Base-by-base conservation (phyloP, 2,113 vertebrate species). In the Tyrannus savana region DNA sequence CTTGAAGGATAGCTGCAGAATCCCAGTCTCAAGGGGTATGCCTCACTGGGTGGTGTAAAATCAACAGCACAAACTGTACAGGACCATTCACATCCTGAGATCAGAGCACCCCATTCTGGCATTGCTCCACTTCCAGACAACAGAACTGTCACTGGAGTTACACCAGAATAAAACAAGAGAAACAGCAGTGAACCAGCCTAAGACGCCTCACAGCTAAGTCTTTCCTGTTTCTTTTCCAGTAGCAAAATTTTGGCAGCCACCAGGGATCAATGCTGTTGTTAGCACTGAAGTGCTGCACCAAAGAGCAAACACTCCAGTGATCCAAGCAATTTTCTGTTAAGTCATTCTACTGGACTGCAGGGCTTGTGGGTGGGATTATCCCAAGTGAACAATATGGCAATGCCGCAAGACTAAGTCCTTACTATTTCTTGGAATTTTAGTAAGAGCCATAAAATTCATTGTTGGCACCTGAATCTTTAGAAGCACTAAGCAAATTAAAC, bases 391-490 rank as follows among this genome's bases (percentile, higher is more conserved):
- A 92, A 94, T 71, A 88, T 1, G 3, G 58, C 53, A 92, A 35
- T 86, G n/a, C 41, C 47, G 52, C 64, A 84, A 84, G 44, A 53
- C 35, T 42, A 72, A 95, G 72, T 93, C 72, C 35, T 87, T 50
- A 77, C 39, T 86, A 14, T 90, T 95, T 94, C 95, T 87, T 94
- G 88, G 90, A 94, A 95, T 95, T 94, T 93, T 72, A 90, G 73
- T 92, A 90, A 92, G 31, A 79, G 37, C 47, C 58, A 69, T 92
- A 90, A 93, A 93, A 84, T 90, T 79, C 7, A 3, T 49, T 88
- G 53, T 81, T 93, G 92, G 76, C 88, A 89, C 83, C 73, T 90
- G 79, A 83, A 66, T 63, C 58, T 79, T 73, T 67, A 93, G 64
- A 89, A 90, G 41, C 24, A 27, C 21, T 62, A 74, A 79, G 22